Percentiles rank a stretch among this genome's conserved stretches.
phyloP scores from a whole-genome alignment of 2,797 vertebrate genomes.

The Sebastes goodei region DNA sequence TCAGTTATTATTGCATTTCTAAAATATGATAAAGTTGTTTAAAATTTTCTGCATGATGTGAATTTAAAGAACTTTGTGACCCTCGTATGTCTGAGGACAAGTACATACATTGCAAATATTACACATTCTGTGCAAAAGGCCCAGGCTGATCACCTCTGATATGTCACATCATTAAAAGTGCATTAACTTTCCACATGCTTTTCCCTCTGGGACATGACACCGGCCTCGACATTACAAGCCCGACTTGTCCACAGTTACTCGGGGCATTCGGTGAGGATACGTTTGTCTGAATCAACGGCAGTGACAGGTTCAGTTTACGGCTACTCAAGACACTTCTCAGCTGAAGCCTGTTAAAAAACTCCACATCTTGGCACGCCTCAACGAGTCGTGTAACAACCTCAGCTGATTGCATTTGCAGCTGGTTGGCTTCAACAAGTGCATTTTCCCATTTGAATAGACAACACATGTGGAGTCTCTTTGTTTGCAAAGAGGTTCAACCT shows the following conservation, averaged over 20 bases:
- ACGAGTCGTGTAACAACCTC: slow-evolving; percentile 54
- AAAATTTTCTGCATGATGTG: background rate
- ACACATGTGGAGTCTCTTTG: slow-evolving; percentile 58
- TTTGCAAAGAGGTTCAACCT: slow-evolving; percentile 24
- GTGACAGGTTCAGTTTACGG: slow-evolving; percentile 42
- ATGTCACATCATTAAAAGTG: background rate
- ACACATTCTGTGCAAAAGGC: background rate
- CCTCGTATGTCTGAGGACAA: background rate
- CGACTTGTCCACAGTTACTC: background rate
- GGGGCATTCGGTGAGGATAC: background rate
- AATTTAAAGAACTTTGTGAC: background rate
- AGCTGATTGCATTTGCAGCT: slow-evolving; percentile 71
- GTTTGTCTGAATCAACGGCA: slow-evolving; percentile 6
- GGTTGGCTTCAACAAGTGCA: slow-evolving; percentile 64
- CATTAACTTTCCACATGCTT: background rate
- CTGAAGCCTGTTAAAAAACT: slow-evolving; percentile 47
- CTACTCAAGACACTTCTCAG: slow-evolving; percentile 26
- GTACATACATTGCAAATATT: background rate
- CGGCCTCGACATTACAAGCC: background rate
- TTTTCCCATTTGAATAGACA: slow-evolving; percentile 60
- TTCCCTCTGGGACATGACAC: background rate
- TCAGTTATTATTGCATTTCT: slow-evolving; percentile 16
- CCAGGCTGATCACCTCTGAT: background rate
- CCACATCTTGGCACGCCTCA: slow-evolving; percentile 56
- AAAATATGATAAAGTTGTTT: background rate